Evolutionary conservation across 2,797 vertebrate genomes (phyloP).

Genomic region (Sitta carolinensis): DNA sequence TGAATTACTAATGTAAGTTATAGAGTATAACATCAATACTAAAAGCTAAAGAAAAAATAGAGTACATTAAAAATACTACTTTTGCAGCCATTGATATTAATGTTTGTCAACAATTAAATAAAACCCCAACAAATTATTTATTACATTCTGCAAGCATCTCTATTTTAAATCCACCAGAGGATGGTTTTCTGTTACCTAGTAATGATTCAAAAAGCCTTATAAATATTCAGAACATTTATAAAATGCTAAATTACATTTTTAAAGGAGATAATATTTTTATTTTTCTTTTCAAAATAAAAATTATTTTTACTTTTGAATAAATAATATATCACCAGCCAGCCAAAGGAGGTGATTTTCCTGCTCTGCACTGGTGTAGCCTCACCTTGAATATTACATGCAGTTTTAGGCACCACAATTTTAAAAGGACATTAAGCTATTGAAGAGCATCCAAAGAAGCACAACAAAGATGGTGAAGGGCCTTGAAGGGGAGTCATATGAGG

Average conservation of each 20-base stretch:
- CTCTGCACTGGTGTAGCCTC: neutral
- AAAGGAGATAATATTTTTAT: neutral
- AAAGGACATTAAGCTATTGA: neutral
- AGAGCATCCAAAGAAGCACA: neutral
- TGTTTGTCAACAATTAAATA: conserved; percentile 4
- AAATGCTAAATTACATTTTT: neutral
- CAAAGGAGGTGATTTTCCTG: neutral
- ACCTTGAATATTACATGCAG: neutral
- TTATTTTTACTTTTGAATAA: neutral
- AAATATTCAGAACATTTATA: neutral
- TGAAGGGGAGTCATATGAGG: neutral
- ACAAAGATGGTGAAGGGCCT: neutral
- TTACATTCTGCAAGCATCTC: neutral
- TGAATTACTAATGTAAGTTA: conserved; percentile 62
- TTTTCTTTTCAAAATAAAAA: neutral
- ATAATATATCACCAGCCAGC: neutral
- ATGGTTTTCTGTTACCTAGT: neutral
- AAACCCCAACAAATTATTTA: neutral
- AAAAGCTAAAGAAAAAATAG: conserved; percentile 56
- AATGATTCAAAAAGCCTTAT: neutral
- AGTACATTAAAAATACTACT: conserved; percentile 48
- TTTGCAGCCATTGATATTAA: conserved; percentile 8
- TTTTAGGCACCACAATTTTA: neutral
- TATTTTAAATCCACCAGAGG: neutral
- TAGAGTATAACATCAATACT: conserved; percentile 21